Base-by-base conservation (phyloP, 2,113 vertebrate genomes). In the Condylura cristata region DNA sequence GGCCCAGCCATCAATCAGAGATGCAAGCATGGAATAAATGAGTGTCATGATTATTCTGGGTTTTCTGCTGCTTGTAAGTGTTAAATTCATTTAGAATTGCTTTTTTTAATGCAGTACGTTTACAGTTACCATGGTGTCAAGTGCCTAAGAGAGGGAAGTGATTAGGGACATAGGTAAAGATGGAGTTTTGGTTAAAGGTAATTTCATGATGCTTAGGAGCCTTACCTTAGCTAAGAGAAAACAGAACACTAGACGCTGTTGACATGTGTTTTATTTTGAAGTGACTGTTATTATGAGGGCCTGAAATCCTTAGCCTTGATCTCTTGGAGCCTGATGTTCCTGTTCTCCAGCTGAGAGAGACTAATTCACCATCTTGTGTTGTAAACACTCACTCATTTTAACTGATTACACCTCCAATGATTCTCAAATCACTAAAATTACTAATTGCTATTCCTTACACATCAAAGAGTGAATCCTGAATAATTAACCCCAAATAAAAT, bases 401-500 rank as follows among this genome's bases (percentile, higher is more conserved):
- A 99, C 98, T 99, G 98, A 99, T 99, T 99, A 99, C 97, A 98
- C 98, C 98, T 99, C 98, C 98, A 98, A 97, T 97, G 98, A 98
- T 99, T 98, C 98, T 99, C 98, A 99, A 99, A 99, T 99, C 98
- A 98, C 98, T 98, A 97, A 99, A 99, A 99, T 99, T 98, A 99
- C 98, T 98, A 99, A 99, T 99, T 99, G 99, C 99, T 99, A 99
- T 99, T 99, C 98, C 98, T 99, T 98, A 98, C 98, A 98, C 98
- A 98, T 99, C 98, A 98, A 98, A 98, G 98, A 98, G 98, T 98
- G 98, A 99, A 99, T 99, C 99, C 98, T 99, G 99, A 98, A 98
- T 99, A 99, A 99, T 99, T 99, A 98, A 98, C 98, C 98, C 99
- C 98, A 99, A 99, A 99, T 99, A 99, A 99, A 99, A 99, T 99